A percentile compares a stretch with the other conserved stretches of the same genome.
Conservation (phyloP, 2,888 invertebrate genomes). For the Vesta saturnalis region DNA sequence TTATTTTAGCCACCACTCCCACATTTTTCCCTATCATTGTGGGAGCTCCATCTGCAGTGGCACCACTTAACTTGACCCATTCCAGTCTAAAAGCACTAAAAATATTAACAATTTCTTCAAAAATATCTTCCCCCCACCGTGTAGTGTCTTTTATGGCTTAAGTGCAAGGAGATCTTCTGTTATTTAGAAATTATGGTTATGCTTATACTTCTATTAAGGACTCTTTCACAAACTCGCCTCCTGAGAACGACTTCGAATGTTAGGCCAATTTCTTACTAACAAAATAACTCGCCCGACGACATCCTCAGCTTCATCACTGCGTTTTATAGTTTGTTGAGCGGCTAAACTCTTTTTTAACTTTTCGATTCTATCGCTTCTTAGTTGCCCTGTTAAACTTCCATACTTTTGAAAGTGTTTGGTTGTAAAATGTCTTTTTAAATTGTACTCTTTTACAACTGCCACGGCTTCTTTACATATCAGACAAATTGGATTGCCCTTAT, state of each 20-base stretch:
- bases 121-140: slow-evolving; percentile 35
- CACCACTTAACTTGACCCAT: slow-evolving; percentile 35
- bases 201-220: slow-evolving; percentile 19
- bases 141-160: slow-evolving; percentile 16
- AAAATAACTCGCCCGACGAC: no score
- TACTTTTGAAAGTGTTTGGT: slow-evolving; percentile 27
- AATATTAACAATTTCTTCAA: slow-evolving; percentile 31
- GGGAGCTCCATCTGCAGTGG: slow-evolving; percentile 40
- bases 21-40: slow-evolving; percentile 36
- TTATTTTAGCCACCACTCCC: slow-evolving; percentile 28
- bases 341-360: slow-evolving; percentile 27
- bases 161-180: slow-evolving; percentile 27
- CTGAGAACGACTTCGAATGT: slow-evolving; percentile 15
- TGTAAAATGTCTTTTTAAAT: slow-evolving; percentile 35
- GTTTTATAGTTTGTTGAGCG: slow-evolving; percentile 26
- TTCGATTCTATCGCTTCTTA: slow-evolving; percentile 18
- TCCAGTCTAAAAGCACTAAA: slow-evolving; percentile 21
- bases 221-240: slow-evolving; percentile 22
- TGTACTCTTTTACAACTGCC: slow-evolving; percentile 37
- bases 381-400: slow-evolving; percentile 18
- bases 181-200: slow-evolving; percentile 14
- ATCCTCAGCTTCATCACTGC: slow-evolving; percentile 19
- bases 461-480: slow-evolving; percentile 38
- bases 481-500: slow-evolving; percentile 38
- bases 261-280: slow-evolving; percentile 29